Evolutionary conservation across 2,888 invertebrate genomes (phyloP).

Genomic region (Opisthograptis luteolata): DNA sequence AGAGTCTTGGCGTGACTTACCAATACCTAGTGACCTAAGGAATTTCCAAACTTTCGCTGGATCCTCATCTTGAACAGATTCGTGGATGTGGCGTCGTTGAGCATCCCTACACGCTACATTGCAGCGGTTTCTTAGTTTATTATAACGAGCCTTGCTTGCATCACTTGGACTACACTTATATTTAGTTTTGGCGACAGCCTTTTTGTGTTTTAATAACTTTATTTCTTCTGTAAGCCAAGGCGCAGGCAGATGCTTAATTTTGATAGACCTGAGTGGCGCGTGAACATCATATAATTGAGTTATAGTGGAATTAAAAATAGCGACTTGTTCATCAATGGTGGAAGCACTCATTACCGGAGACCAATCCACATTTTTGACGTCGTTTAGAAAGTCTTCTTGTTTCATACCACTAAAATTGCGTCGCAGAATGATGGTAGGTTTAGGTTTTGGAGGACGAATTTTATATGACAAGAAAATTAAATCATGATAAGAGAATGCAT

Average conservation of each 20-base stretch:
- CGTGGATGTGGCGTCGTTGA: constrained; percentile 2
- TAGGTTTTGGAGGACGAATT: background rate
- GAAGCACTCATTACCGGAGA: background rate
- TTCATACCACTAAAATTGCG: background rate
- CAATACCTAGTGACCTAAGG: background rate
- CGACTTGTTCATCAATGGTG: background rate
- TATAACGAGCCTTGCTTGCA: background rate
- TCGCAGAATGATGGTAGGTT: background rate
- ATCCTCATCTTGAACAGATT: constrained; percentile 5
- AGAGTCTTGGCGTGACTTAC: background rate
- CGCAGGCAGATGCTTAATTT: background rate
- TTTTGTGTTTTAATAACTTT: background rate
- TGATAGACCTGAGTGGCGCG: background rate
- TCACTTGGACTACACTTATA: background rate
- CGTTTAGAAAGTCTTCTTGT: background rate
- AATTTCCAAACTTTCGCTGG: constrained; percentile 3
- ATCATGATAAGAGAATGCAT: background rate
- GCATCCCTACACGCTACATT: constrained; percentile 10
- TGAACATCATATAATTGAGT: background rate
- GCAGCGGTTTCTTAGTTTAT: background rate
- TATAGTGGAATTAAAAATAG: background rate
- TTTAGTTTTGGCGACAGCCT: background rate
- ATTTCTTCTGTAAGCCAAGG: constrained; percentile 6
- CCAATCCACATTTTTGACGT: background rate
- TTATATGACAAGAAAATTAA: background rate